Conservation (phyloP, 2,888 invertebrate genomes). For the Drosophila prostipennis region DNA sequence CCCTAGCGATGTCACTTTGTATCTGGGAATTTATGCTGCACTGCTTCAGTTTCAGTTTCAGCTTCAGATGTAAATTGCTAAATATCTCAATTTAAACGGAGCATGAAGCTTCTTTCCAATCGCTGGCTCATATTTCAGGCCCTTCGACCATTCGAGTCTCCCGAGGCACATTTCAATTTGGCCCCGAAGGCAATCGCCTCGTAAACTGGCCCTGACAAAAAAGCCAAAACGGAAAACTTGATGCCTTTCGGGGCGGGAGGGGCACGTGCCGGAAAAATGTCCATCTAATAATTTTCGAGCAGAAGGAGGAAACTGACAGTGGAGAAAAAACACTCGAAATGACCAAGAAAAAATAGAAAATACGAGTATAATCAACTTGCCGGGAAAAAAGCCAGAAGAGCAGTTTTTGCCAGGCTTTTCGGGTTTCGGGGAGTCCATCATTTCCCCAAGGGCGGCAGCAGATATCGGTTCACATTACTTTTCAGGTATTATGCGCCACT, state of each 20-base stretch:
- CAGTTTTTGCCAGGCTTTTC: conserved; percentile 8
- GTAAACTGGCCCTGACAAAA: conserved; percentile 53
- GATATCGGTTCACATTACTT: conserved; percentile 52
- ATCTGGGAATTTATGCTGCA: conserved; percentile 30
- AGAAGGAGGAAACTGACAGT: conserved; percentile 30
- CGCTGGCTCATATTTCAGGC: conserved; percentile 14
- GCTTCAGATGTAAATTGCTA: conserved; percentile 39
- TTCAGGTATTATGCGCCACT: conserved; percentile 54
- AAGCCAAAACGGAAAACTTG: conserved; percentile 30
- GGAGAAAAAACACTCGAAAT: conserved; percentile 40
- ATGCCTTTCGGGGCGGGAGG: conserved; percentile 38
- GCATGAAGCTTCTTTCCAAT: background rate
- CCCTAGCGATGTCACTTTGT: conserved; percentile 10
- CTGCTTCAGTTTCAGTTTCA: conserved; percentile 9
- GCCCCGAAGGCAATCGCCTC: conserved; percentile 53
- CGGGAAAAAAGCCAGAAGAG: conserved; percentile 25
- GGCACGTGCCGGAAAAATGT: conserved; percentile 66
- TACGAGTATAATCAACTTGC: conserved; percentile 59
- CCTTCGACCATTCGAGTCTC: conserved; percentile 35
- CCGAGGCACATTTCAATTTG: conserved; percentile 70
- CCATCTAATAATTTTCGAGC: conserved; percentile 63
- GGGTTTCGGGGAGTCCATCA: conserved; percentile 34
- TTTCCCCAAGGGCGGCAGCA: conserved; percentile 40
- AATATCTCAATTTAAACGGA: conserved; percentile 21
- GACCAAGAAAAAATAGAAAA: conserved; percentile 40